phyloP scores from a whole-genome alignment of 2,113 vertebrate species.

The Anser cygnoides region DNA sequence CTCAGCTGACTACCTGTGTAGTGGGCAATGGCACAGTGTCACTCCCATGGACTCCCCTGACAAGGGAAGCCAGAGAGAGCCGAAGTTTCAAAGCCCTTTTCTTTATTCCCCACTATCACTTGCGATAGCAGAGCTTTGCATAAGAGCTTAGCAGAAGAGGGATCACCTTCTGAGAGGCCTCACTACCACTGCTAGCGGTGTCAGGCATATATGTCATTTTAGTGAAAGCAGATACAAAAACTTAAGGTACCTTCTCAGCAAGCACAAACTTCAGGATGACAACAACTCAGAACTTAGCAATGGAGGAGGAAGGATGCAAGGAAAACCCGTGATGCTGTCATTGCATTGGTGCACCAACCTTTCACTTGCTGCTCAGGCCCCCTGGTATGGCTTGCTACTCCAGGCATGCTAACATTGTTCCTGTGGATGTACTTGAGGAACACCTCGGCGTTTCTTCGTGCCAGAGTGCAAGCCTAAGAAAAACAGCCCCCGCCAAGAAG shows the following conservation, averaged over 20 bases:
- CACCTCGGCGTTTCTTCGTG: slow-evolving; percentile 94
- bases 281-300: not conserved
- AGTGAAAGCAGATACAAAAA: not conserved
- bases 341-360: slow-evolving; percentile 78
- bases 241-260: not conserved
- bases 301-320: not conserved
- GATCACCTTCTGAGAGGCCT: not conserved
- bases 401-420: slow-evolving; percentile 94
- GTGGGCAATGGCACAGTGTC: not conserved
- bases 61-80: not conserved
- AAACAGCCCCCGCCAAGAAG: not conserved
- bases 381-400: slow-evolving; percentile 87
- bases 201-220: not conserved
- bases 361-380: slow-evolving; percentile 96
- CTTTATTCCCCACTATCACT: not conserved
- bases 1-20: not conserved
- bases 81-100: not conserved
- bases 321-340: not conserved
- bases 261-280: not conserved
- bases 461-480: slow-evolving; percentile 92
- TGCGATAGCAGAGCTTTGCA: not conserved
- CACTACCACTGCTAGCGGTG: not conserved
- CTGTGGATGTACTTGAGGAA: slow-evolving; percentile 99
- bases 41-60: not conserved
- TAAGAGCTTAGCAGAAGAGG: not conserved